Evolutionary conservation across 2,113 vertebrate species (phyloP).

Genomic region (Monopterus albus): DNA sequence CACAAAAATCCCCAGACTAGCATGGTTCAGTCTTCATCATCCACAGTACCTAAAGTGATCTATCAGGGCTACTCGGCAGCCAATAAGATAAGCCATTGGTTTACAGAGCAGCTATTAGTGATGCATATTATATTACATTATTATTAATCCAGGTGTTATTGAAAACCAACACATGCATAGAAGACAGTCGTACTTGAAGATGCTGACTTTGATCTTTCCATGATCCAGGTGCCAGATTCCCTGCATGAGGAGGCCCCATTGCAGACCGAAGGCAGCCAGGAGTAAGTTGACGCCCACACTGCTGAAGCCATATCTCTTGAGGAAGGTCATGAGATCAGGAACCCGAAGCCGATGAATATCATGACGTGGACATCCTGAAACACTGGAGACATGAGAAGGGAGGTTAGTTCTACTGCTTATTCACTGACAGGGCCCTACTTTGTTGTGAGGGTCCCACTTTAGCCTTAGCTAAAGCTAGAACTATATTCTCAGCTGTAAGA

Average conservation of each 20-base stretch:
- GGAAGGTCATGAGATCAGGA: constrained; percentile 98
- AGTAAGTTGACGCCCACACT: constrained; percentile 93
- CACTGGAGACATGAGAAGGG: constrained; percentile 74
- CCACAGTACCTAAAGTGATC: neutral
- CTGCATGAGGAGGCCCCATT: constrained; percentile 91
- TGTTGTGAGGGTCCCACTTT: neutral
- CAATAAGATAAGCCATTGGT: neutral
- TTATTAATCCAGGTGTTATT: neutral
- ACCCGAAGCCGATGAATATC: constrained; percentile 98
- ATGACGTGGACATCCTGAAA: constrained; percentile 98
- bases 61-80: neutral
- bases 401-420: constrained; percentile 26
- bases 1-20: neutral
- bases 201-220: constrained; percentile 79
- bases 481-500: neutral
- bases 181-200: constrained; percentile 78
- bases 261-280: constrained; percentile 93
- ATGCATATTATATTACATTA: neutral
- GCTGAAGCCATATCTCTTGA: constrained; percentile 95
- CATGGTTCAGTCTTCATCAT: neutral
- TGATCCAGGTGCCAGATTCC: constrained; percentile 81
- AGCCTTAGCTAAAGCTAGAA: constrained; percentile 3
- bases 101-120: neutral
- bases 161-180: neutral
- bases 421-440: neutral